A percentile compares a stretch with the other conserved stretches of the same genome.
These are phyloP conservation scores for Platorchestia sp. DNA, from an alignment of 1,140 invertebrate genomes.

Conservation along the genomic window DNA sequence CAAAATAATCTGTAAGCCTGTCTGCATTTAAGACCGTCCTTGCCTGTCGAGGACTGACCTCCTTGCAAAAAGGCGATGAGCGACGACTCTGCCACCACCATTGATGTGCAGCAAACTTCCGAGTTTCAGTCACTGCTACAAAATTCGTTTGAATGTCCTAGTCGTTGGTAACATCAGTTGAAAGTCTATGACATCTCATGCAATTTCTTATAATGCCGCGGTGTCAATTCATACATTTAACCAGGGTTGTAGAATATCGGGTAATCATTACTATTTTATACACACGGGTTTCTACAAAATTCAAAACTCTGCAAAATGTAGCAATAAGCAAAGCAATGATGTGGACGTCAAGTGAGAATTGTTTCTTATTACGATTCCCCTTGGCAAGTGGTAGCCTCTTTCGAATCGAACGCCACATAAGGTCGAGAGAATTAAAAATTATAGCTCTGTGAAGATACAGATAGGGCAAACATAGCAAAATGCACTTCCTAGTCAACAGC, in stretches of 20 bases:
- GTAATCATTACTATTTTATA: neutral
- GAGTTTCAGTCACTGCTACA: neutral
- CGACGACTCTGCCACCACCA: neutral
- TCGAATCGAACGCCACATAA: too few species aligned
- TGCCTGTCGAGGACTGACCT: neutral
- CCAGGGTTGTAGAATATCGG: neutral
- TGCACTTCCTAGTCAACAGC: neutral
- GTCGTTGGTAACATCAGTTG: neutral
- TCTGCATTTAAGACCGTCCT: neutral
- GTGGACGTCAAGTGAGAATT: neutral
- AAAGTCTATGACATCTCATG: neutral
- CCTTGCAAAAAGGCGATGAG: neutral
- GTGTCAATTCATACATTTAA: neutral
- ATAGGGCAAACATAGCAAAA: neutral
- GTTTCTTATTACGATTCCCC: neutral
- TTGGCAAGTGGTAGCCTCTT: too few species aligned
- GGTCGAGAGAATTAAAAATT: neutral
- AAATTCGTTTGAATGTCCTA: neutral
- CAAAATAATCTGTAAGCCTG: slow-evolving; percentile 18
- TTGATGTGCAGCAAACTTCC: neutral
- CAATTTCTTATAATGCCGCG: neutral
- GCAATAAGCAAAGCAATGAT: neutral
- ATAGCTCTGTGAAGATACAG: neutral
- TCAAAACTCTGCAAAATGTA: neutral
- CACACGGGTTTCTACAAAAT: neutral